Percentiles rank a stretch among this genome's conserved stretches.
These are phyloP conservation scores for Empis livida DNA, from an alignment of 2,888 invertebrate species.

Conservation along the genomic window DNA sequence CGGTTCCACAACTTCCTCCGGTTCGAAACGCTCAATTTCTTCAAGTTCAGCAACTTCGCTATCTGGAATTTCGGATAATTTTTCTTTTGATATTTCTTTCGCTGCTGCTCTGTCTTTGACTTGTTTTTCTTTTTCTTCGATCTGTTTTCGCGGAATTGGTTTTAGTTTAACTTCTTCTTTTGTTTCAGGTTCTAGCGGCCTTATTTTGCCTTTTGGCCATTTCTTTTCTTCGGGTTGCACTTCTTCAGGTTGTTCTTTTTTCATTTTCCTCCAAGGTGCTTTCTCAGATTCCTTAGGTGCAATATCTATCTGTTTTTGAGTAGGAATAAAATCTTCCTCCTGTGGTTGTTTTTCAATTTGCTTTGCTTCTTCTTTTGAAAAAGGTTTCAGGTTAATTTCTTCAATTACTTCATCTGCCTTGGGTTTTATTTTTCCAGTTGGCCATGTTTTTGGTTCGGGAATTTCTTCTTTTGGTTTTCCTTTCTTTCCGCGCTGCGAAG, in stretches of 20 bases:
- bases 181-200: slow-evolving; percentile 25
- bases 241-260: slow-evolving; percentile 13
- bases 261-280: background rate
- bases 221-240: slow-evolving; percentile 25
- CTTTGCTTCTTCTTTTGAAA: slow-evolving; percentile 20
- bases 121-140: slow-evolving; percentile 14
- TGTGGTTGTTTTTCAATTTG: slow-evolving; percentile 17
- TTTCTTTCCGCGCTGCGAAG: slow-evolving; percentile 18
- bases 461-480: slow-evolving; percentile 24
- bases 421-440: slow-evolving; percentile 24
- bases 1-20: slow-evolving; percentile 23
- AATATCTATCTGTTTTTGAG: slow-evolving; percentile 8
- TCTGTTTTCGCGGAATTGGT: slow-evolving; percentile 32
- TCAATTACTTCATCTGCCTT: slow-evolving; percentile 17
- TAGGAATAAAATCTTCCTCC: slow-evolving; percentile 5
- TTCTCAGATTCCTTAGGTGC: background rate
- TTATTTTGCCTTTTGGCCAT: slow-evolving; percentile 28
- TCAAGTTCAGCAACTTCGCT: slow-evolving; percentile 9
- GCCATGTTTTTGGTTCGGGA: slow-evolving; percentile 28
- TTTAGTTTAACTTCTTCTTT: slow-evolving; percentile 40
- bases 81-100: slow-evolving; percentile 25
- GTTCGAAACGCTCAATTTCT: slow-evolving; percentile 21
- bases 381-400: slow-evolving; percentile 16
- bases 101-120: slow-evolving; percentile 15
- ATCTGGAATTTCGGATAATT: slow-evolving; percentile 26